phyloP scores from a whole-genome alignment of 2,113 vertebrate genomes.

The Mirounga angustirostris region DNA sequence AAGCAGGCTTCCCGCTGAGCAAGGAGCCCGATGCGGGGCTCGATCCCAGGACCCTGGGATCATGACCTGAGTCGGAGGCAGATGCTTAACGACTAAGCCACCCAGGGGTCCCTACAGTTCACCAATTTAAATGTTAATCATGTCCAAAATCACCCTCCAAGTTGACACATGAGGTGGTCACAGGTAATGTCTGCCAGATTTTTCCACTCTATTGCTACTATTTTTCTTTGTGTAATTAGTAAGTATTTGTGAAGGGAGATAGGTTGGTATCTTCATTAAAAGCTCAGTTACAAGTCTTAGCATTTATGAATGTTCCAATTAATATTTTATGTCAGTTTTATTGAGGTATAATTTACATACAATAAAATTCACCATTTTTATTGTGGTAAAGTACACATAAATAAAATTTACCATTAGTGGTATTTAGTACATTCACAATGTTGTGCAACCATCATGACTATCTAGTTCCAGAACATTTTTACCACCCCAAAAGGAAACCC shows the following conservation, averaged over 20 bases:
- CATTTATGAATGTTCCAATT: background rate
- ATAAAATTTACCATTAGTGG: background rate
- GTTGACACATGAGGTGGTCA: background rate
- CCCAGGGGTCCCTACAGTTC: background rate
- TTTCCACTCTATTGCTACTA: background rate
- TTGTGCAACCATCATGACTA: background rate
- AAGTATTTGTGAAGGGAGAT: background rate
- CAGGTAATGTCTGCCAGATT: background rate
- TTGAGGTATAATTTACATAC: background rate
- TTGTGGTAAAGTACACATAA: background rate
- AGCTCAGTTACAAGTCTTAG: background rate
- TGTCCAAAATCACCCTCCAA: background rate
- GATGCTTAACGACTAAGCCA: too few species aligned
- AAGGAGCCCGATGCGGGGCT: too few species aligned
- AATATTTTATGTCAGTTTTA: conserved; percentile 40
- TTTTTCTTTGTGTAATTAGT: conserved; percentile 17
- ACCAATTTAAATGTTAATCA: background rate
- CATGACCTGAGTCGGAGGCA: too few species aligned
- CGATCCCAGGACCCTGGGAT: too few species aligned
- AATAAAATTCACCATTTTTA: background rate
- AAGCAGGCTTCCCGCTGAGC: too few species aligned
- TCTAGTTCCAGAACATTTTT: background rate
- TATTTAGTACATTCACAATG: background rate
- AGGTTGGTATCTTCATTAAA: background rate
- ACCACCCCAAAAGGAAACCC: background rate